Conservation (phyloP, 2,888 invertebrate genomes). For the Trachelus tabidus region DNA sequence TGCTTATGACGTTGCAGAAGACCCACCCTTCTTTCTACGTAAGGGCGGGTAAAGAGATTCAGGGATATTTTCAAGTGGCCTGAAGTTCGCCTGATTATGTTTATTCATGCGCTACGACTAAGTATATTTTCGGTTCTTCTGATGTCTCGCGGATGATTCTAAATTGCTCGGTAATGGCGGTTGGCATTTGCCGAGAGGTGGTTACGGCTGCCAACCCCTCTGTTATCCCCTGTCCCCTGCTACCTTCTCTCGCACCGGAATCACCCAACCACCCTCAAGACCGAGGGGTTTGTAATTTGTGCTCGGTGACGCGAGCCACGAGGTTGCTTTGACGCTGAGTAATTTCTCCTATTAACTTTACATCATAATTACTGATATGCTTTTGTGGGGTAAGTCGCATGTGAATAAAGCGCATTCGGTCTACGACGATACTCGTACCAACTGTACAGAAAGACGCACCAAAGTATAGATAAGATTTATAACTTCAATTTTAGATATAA, state of each 20-base stretch:
- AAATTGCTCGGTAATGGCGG: slow-evolving; percentile 54
- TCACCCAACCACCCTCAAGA: slow-evolving; percentile 19
- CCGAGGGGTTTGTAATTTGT: slow-evolving; percentile 48
- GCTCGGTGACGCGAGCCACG: slow-evolving; percentile 47
- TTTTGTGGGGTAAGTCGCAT: slow-evolving; percentile 35
- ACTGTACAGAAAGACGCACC: neutral
- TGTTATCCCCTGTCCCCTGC: neutral
- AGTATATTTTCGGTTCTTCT: slow-evolving; percentile 52
- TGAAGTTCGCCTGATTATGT: slow-evolving; percentile 50
- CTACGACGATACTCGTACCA: neutral
- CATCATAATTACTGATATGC: slow-evolving; percentile 43
- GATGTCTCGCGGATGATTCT: slow-evolving; percentile 51
- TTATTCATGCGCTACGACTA: slow-evolving; percentile 46
- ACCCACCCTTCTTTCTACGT: slow-evolving; percentile 39
- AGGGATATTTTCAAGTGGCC: slow-evolving; percentile 39
- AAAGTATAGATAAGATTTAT: neutral
- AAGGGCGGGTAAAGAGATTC: slow-evolving; percentile 33
- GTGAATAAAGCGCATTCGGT: slow-evolving; percentile 25
- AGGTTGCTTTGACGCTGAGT: slow-evolving; percentile 43
- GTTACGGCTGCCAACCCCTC: slow-evolving; percentile 26
- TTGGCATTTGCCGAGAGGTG: slow-evolving; percentile 31
- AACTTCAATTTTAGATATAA: neutral
- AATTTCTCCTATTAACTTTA: slow-evolving; percentile 47
- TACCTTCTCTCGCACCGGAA: slow-evolving; percentile 9
- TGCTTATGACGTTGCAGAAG: neutral